Conservation (phyloP, 2,797 vertebrate genomes). For the Hozukius guyotensis region DNA sequence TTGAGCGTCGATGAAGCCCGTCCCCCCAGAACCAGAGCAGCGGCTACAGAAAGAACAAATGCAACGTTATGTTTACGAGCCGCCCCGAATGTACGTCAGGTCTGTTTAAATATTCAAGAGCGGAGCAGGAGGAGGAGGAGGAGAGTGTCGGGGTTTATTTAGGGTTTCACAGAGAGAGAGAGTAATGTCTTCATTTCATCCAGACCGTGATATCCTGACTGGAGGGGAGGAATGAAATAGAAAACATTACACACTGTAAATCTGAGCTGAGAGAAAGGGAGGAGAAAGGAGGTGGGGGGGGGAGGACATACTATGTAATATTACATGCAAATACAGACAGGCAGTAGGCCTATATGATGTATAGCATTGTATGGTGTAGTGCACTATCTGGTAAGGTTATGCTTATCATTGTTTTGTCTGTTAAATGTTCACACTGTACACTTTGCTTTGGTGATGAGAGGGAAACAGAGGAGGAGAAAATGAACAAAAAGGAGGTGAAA, state of each 20-base stretch:
- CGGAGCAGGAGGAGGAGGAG: conserved; percentile 11
- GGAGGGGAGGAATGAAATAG: neutral
- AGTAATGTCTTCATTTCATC: conserved; percentile 48
- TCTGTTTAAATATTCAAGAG: conserved; percentile 49
- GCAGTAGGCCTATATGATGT: neutral
- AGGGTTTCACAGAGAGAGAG: neutral
- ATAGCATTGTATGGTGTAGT: neutral
- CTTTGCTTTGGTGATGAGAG: neutral
- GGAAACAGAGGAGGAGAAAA: neutral
- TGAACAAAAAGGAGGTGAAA: no score
- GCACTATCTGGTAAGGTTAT: neutral
- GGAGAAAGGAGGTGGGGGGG: neutral
- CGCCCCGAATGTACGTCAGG: neutral
- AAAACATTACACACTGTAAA: conserved; percentile 18
- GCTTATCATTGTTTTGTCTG: neutral
- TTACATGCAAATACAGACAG: neutral
- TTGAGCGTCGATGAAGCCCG: neutral
- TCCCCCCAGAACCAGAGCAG: neutral
- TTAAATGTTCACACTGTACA: neutral
- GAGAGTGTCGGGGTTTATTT: conserved; percentile 29
- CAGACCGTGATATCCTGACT: conserved; percentile 11
- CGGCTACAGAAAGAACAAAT: neutral
- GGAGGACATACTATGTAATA: neutral
- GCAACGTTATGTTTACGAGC: conserved; percentile 27
- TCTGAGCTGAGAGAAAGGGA: neutral